Percentiles rank a stretch among this genome's conserved stretches.
phyloP scores from a whole-genome alignment of 2,113 vertebrate genomes.

The Pica pica region DNA sequence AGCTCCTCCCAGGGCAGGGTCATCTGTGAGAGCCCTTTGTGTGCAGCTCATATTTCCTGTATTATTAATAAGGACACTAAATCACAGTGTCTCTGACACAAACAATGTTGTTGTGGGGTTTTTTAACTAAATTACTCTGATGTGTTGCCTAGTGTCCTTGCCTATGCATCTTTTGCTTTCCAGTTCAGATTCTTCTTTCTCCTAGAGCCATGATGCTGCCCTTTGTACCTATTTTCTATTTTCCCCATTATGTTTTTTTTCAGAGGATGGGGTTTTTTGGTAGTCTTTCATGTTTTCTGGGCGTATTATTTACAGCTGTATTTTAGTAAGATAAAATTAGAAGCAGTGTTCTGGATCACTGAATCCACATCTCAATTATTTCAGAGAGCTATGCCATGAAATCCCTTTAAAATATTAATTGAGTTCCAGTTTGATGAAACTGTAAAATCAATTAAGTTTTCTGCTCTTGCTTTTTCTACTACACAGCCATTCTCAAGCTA shows the following conservation, averaged over 20 bases:
- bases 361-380: conserved; percentile 26
- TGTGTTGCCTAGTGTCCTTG: neutral
- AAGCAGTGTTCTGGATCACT: conserved; percentile 42
- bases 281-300: neutral
- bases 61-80: conserved; percentile 1
- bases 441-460: conserved; percentile 22
- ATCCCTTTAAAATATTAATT: conserved; percentile 55
- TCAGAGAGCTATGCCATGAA: conserved; percentile 13
- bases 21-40: neutral
- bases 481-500: neutral
- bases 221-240: neutral
- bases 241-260: neutral
- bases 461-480: neutral
- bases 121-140: neutral
- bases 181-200: neutral
- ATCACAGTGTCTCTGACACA: neutral
- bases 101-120: rapidly evolving
- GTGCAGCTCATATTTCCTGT: neutral
- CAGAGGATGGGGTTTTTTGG: neutral
- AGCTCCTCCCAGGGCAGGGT: neutral
- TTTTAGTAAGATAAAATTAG: conserved; percentile 23
- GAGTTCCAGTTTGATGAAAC: conserved; percentile 19
- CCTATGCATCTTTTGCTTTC: neutral
- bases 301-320: neutral
- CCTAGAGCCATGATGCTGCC: neutral